Base-by-base conservation (phyloP, 1,140 invertebrate species). In the Wasmannia auropunctata region DNA sequence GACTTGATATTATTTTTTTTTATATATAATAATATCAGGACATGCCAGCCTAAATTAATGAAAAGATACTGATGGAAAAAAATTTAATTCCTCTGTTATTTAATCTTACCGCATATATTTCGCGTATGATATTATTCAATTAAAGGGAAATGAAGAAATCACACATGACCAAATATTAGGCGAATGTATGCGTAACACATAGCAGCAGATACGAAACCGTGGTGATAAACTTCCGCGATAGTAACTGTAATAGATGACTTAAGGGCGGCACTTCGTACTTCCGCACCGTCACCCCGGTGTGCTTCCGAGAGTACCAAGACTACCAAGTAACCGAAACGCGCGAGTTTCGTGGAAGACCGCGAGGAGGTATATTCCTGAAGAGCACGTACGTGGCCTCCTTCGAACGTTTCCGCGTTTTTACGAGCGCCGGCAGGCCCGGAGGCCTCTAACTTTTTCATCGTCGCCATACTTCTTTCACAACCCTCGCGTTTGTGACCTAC, bases 401-500 rank as follows among this genome's bases (percentile, higher is more conserved):
- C 67, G 79, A 81, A 81, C 65, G 79, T 81, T 81, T 58, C 79
- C 37, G 51, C 65, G 51, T 81, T 81, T 79, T 81, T 81, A 81
- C 51, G 79, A 81, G 34, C 37, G 19, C 46, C 40, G 40, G 51
- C 63, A 58, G 46, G 51, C 65, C 34, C 37, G 63, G 5, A 72
- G 65, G 77, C 65, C 51, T 72, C 37, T 81, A 49, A 81, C 79
- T 81, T 72, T 81, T 81, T 81, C 79, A 81, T 81, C 79, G 25
- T 58, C 51, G 51, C 37, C 65, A 72, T 81, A 81, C 14, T 37
- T 81, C 69, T 72, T 81, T 81, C 51, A 81, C 79, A 69, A 19
- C 58, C 28, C 11, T 25, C n/a, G 25, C 51, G 16, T 46, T n/a
- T 37, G 62, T 28, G 51, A 43, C 65, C n/a, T 58, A 70, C 28